These are phyloP conservation scores for Myotis yumanensis DNA, from an alignment of 2,113 vertebrate species.

Conservation along the genomic window DNA sequence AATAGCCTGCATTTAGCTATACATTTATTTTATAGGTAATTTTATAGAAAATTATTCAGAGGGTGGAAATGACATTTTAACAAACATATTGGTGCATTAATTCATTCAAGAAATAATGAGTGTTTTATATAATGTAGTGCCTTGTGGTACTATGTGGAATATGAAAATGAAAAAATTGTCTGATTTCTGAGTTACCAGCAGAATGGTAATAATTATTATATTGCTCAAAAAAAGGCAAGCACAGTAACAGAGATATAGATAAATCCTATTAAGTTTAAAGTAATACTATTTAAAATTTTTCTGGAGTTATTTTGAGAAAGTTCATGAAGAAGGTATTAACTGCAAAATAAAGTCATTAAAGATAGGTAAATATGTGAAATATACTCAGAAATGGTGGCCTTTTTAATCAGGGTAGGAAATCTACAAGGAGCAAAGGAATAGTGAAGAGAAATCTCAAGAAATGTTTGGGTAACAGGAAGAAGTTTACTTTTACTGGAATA, in stretches of 20 bases:
- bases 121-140: neutral
- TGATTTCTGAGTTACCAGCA: neutral
- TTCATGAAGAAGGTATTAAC: neutral
- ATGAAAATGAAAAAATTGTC: constrained; percentile 23
- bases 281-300: neutral
- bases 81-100: neutral
- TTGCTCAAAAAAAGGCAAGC: neutral
- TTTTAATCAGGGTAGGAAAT: neutral
- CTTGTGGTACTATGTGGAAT: neutral
- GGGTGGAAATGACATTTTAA: neutral
- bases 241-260: neutral
- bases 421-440: neutral
- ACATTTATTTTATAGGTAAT: neutral
- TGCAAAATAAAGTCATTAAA: neutral
- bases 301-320: neutral
- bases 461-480: neutral
- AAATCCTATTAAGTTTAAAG: neutral
- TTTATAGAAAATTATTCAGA: neutral
- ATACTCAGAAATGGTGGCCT: neutral
- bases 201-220: neutral
- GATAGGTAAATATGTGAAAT: neutral
- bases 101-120: neutral
- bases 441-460: constrained; percentile 1
- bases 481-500: neutral
- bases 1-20: neutral